Evolutionary conservation across 2,113 vertebrate genomes (phyloP).

Genomic region (Numida meleagris): DNA sequence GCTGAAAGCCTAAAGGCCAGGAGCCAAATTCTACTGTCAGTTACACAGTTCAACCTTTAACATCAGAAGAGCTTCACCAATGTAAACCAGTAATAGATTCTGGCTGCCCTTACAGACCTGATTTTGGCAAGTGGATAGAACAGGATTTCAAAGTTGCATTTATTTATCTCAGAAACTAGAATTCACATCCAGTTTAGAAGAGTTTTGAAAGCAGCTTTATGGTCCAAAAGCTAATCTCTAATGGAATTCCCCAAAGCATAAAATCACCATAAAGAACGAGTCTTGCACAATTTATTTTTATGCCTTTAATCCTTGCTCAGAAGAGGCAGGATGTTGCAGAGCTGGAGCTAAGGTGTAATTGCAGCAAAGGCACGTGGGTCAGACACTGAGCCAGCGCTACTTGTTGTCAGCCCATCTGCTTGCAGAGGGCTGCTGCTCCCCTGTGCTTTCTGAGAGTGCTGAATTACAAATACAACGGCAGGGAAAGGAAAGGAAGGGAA

Average conservation of each 20-base stretch:
- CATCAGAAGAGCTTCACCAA: background rate
- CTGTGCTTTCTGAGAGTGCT: background rate
- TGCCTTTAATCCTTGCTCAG: background rate
- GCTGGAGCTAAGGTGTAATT: background rate
- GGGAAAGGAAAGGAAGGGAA: slow-evolving; percentile 4
- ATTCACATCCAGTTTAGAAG: background rate
- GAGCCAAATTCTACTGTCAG: slow-evolving; percentile 33
- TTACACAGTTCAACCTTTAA: slow-evolving; percentile 21
- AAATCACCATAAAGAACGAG: background rate
- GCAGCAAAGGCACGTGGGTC: background rate
- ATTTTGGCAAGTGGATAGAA: background rate
- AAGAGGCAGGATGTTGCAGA: background rate
- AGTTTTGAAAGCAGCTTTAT: slow-evolving; percentile 18
- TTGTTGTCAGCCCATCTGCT: background rate
- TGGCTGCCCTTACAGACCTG: background rate
- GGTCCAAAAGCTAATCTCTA: slow-evolving; percentile 21
- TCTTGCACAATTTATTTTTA: background rate
- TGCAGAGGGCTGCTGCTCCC: background rate
- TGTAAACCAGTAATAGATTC: slow-evolving; percentile 48
- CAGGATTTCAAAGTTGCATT: background rate
- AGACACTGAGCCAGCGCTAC: background rate
- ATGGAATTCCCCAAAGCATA: background rate
- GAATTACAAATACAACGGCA: slow-evolving; percentile 9
- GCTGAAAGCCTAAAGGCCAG: background rate
- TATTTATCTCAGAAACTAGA: slow-evolving; percentile 35